phyloP scores from a whole-genome alignment of 2,888 invertebrate genomes.

The Caenorhabditis macrosperma region DNA sequence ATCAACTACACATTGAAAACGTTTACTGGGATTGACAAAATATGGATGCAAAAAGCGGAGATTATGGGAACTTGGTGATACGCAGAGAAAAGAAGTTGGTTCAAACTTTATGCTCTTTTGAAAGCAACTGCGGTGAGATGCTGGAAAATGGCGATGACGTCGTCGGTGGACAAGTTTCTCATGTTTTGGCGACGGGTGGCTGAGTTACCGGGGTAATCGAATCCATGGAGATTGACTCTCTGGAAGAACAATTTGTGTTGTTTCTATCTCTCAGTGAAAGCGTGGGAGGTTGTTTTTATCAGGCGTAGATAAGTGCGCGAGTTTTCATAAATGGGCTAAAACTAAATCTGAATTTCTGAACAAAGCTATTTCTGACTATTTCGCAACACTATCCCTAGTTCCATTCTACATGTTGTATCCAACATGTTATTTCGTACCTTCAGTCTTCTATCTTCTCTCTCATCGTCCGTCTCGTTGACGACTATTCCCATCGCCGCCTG shows the following conservation, averaged over 20 bases:
- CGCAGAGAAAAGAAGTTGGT: no score
- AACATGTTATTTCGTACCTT: no score
- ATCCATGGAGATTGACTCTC: constrained; percentile 26
- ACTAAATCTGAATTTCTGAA: no score
- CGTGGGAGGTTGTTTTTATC: no score
- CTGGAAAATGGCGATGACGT: constrained; percentile 34
- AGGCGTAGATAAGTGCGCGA: no score
- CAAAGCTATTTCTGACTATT: no score
- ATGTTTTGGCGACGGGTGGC: background rate
- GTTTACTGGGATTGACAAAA: background rate
- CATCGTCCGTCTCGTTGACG: background rate
- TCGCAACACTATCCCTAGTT: no score
- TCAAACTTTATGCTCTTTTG: background rate
- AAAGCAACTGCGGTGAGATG: constrained; percentile 26
- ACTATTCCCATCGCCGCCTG: background rate
- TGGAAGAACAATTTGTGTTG: constrained; percentile 9
- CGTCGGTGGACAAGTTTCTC: background rate
- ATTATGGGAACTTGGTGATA: background rate
- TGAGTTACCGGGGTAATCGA: constrained; percentile 7
- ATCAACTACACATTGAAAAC: no score
- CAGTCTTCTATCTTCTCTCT: no score
- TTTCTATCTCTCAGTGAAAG: no score
- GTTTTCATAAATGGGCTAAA: no score
- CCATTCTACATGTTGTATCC: no score
- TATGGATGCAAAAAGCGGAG: background rate